These are phyloP conservation scores for Prochilodus magdalenae DNA, from an alignment of 2,113 vertebrate genomes.

Conservation along the genomic window DNA sequence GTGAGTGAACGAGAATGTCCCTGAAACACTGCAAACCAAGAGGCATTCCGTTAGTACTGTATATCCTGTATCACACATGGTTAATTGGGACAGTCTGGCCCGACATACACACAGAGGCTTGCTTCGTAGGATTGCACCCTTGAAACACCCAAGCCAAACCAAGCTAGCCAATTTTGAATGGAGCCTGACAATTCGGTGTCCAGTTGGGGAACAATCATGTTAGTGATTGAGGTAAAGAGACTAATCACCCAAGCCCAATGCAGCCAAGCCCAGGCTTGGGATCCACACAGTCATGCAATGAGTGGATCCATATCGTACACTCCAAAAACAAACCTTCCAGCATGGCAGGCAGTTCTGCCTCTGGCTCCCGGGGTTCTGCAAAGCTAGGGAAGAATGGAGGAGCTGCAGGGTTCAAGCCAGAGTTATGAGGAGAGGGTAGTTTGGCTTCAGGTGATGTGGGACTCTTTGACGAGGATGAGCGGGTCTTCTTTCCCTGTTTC, in stretches of 20 bases:
- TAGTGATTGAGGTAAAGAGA: constrained; percentile 54
- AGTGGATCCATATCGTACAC: constrained; percentile 41
- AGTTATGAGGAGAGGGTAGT: constrained; percentile 57
- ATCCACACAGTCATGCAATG: constrained; percentile 66
- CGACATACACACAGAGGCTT: constrained; percentile 37
- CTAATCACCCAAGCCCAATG: constrained; percentile 49
- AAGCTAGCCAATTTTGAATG: constrained; percentile 30
- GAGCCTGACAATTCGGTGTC: constrained; percentile 25
- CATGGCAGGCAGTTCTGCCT: constrained; percentile 45
- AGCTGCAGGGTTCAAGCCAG: constrained; percentile 76
- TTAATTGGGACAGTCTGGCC: constrained; percentile 63
- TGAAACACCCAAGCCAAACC: constrained; percentile 60
- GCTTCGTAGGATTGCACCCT: constrained; percentile 36
- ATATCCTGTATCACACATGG: constrained; percentile 54
- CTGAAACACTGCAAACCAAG: constrained; percentile 57
- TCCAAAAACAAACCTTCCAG: constrained; percentile 78
- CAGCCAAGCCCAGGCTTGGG: constrained; percentile 51
- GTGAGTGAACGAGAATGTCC: constrained; percentile 47
- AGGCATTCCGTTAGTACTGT: constrained; percentile 68
- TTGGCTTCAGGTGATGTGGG: constrained; percentile 63
- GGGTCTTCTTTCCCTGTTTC: constrained; percentile 64
- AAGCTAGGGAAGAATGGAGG: constrained; percentile 80
- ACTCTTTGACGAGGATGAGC: constrained; percentile 67
- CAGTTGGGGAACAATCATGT: constrained; percentile 32
- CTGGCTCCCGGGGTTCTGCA: constrained; percentile 67